Evolutionary conservation across 2,888 invertebrate genomes (phyloP).

Genomic region (Pammene fasciana): DNA sequence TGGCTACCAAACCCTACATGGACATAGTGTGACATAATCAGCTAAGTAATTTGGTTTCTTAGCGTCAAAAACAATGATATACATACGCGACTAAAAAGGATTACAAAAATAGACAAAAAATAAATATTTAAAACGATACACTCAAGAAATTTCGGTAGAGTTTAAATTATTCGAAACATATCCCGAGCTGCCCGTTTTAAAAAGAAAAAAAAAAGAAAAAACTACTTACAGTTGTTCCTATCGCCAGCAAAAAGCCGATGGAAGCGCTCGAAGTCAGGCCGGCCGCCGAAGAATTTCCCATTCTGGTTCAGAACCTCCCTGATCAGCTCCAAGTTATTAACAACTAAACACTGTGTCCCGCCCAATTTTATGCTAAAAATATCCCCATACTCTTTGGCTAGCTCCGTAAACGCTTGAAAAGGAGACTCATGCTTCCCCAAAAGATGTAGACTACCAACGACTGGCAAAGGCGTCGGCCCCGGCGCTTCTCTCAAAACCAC

Average conservation of each 20-base stretch:
- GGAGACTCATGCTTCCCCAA: conserved; percentile 86
- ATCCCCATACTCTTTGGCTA: conserved; percentile 88
- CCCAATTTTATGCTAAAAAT: conserved; percentile 88
- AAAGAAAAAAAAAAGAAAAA: conserved; percentile 12
- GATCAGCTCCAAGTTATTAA: conserved; percentile 88
- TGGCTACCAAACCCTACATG: no score
- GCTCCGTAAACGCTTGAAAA: conserved; percentile 88
- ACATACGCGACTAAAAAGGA: no score
- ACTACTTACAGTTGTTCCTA: conserved; percentile 92
- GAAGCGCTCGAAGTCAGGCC: conserved; percentile 91
- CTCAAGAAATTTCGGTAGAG: no score
- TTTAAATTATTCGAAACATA: no score
- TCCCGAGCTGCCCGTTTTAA: not conserved
- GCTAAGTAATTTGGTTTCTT: no score
- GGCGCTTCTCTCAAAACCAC: conserved; percentile 78
- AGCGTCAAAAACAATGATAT: no score
- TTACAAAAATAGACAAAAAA: no score
- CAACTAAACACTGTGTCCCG: conserved; percentile 87
- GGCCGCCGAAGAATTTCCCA: conserved; percentile 91
- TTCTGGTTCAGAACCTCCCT: conserved; percentile 90
- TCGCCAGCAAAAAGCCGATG: conserved; percentile 93
- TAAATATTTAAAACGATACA: no score
- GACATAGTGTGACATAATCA: no score
- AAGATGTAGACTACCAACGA: conserved; percentile 88
- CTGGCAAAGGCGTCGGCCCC: conserved; percentile 86